A percentile compares a stretch with the other conserved stretches of the same genome.
phyloP scores from a whole-genome alignment of 2,888 invertebrate genomes.

The Notodonta ziczac region DNA sequence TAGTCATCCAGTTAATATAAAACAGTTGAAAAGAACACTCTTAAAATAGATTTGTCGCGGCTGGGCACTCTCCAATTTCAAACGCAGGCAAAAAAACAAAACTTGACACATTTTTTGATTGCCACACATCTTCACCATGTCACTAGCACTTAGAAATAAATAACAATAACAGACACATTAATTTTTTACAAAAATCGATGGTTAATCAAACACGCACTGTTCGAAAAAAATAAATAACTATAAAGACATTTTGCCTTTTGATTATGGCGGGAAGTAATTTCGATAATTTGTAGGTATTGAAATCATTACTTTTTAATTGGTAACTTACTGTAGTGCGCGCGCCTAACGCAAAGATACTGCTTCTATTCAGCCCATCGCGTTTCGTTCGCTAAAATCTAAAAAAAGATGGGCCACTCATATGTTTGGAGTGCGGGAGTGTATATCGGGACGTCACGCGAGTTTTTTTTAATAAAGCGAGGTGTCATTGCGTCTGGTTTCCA shows the following conservation, averaged over 20 bases:
- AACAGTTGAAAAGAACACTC: conserved; percentile 39
- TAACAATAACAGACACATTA: conserved; percentile 15
- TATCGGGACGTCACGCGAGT: conserved; percentile 48
- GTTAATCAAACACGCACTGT: not conserved
- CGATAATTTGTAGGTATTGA: conserved; percentile 27
- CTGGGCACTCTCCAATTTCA: conserved; percentile 53
- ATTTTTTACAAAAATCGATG: conserved; percentile 9
- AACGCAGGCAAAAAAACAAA: conserved; percentile 25
- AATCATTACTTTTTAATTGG: conserved; percentile 37
- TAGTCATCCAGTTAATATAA: conserved; percentile 31
- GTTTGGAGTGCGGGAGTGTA: conserved; percentile 57
- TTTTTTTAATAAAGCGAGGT: conserved; percentile 37
- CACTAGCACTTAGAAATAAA: conserved; percentile 36
- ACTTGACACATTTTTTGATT: conserved; percentile 34
- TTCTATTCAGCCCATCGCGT: conserved; percentile 57
- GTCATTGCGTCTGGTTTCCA: conserved; percentile 43
- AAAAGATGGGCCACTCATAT: conserved; percentile 74
- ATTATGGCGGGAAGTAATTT: conserved; percentile 28
- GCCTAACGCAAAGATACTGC: conserved; percentile 74
- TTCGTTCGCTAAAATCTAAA: conserved; percentile 77
- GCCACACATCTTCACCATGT: conserved; percentile 35
- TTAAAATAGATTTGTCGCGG: conserved; percentile 46
- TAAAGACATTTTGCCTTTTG: conserved; percentile 21
- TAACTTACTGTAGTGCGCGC: conserved; percentile 79
- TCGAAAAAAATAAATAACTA: conserved; percentile 5